Base-by-base conservation (phyloP, 2,888 invertebrate genomes). In the Drosophila diplacantha region DNA sequence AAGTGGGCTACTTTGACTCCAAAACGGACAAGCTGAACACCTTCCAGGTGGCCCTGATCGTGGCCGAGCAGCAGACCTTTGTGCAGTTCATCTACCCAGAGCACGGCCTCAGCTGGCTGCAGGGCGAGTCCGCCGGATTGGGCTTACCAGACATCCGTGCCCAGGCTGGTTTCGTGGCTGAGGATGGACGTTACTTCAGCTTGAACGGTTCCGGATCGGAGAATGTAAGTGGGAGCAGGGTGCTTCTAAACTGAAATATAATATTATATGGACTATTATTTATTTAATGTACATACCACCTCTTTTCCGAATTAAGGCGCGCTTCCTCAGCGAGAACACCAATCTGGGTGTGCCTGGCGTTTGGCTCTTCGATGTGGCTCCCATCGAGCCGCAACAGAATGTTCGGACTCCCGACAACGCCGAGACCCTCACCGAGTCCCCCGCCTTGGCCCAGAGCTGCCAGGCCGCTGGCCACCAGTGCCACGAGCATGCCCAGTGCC, bases 181-280 rank as follows among this genome's bases (percentile, higher is more conserved):
- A 94, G 67, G 95, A 96, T 85, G 95, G 95, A 38, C 91, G 93
- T 60, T 89, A 92, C 56, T 93, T 92, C 81, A 91, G 92, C 3
- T 90, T 98, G 20, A 93, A 93, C 63, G 96, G 96, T 55, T 98
- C 98, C 14, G 98, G 97, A 41, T 95, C 95, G n/a, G 95, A 96
- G 86, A 94, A 95, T 88, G 88, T 93, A 92, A 83, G 81, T 89
- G 14, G 16, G 0, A 3, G 9, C 0, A 8, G 9, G 2, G 8
- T 20, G 2, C 12, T 12, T 16, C 3, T 16, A 5, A 6, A 26
- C 14, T 18, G 12, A 43, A 26, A 2, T 1, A 43, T 29, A 11
- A 24, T 2, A n/a, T n/a, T n/a, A n/a, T n/a, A n/a, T n/a, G n/a
- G 2, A n/a, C 1, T n/a, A 22, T 3, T 41, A 5, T 43, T 11